A percentile compares a stretch with the other conserved stretches of the same genome.
phyloP scores from a whole-genome alignment of 2,888 invertebrate genomes.

The Polydrusus tereticollis region DNA sequence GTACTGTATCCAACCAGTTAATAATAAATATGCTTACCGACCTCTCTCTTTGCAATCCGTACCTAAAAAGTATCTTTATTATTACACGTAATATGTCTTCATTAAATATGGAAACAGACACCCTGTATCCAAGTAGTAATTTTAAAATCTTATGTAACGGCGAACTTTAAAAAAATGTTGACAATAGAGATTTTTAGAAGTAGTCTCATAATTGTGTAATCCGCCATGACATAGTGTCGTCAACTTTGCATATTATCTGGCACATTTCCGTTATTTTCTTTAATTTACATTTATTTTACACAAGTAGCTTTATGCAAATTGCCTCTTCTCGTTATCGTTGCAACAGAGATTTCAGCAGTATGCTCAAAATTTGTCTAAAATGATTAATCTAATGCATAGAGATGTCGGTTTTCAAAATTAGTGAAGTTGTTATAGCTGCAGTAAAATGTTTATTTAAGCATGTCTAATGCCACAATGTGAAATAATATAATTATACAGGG shows the following conservation, averaged over 20 bases:
- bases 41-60: no score
- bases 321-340: neutral
- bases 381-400: constrained; percentile 32
- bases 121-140: no score
- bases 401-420: neutral
- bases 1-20: neutral
- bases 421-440: neutral
- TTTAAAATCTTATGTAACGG: no score
- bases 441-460: neutral
- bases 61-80: no score
- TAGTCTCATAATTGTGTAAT: neutral
- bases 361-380: constrained; percentile 26
- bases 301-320: constrained; percentile 8
- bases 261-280: neutral
- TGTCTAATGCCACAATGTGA: neutral
- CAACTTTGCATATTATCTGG: no score
- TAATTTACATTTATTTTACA: neutral
- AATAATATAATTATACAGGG: neutral
- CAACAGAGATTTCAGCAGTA: constrained; percentile 1
- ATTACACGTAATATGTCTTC: no score
- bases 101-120: no score
- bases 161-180: no score
- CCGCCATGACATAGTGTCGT: neutral
- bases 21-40: neutral
- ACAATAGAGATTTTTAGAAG: no score